These are phyloP conservation scores for Himalopsyche japonica DNA, from an alignment of 2,888 invertebrate genomes.

Conservation along the genomic window DNA sequence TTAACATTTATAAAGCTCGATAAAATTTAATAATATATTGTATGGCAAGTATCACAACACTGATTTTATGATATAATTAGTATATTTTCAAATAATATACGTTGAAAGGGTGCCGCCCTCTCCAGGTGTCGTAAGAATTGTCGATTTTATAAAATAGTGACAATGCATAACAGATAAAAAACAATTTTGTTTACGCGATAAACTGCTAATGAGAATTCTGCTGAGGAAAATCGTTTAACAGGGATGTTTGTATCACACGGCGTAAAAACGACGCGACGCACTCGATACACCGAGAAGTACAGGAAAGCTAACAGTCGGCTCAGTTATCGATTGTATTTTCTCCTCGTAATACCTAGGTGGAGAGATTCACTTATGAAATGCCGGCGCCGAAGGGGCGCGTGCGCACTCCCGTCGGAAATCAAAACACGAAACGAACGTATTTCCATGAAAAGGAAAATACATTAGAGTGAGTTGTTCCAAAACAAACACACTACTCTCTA, in stretches of 20 bases:
- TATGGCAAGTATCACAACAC: no score
- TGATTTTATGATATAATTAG: no score
- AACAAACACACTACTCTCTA: no score
- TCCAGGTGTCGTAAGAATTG: no score
- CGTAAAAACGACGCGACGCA: background rate
- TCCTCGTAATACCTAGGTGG: background rate
- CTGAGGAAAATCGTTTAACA: background rate
- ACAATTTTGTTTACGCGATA: background rate
- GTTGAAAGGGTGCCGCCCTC: no score
- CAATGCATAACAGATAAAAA: background rate
- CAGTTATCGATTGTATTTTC: background rate
- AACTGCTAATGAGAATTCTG: background rate
- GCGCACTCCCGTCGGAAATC: background rate
- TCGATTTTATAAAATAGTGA: no score
- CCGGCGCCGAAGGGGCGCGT: constrained; percentile 47
- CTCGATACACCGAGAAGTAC: background rate
- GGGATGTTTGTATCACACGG: background rate
- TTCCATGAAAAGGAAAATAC: no score
- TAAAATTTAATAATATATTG: no score
- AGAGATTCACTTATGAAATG: constrained; percentile 16
- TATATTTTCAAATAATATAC: no score
- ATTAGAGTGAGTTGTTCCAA: no score
- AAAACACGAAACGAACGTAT: constrained; percentile 49
- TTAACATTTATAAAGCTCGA: no score
- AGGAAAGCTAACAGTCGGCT: background rate